Conservation (phyloP, 2,797 vertebrate genomes). For the Glossophaga mutica region DNA sequence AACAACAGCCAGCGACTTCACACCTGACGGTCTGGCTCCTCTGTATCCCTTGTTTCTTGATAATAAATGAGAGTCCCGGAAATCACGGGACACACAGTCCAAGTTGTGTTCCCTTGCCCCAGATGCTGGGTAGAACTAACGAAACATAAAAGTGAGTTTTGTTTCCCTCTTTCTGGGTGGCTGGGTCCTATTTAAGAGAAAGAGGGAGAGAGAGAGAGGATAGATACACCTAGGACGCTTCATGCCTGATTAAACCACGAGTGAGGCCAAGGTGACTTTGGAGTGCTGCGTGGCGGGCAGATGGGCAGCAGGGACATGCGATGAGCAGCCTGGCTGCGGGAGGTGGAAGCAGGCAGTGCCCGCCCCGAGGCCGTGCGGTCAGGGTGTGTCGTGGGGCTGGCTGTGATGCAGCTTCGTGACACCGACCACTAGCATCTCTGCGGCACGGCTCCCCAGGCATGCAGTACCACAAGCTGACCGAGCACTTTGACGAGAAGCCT, state of each 20-base stretch:
- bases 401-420: too few species aligned
- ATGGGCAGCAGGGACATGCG: background rate
- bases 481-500: slow-evolving; percentile 92
- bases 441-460: slow-evolving; percentile 81
- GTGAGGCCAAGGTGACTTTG: background rate
- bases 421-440: rapidly evolving
- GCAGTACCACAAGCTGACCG: slow-evolving; percentile 92
- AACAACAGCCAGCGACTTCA: background rate
- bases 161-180: background rate
- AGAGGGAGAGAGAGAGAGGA: too few species aligned
- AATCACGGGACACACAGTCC: background rate
- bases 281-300: background rate
- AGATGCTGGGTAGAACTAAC: background rate
- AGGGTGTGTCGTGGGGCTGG: background rate
- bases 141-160: background rate
- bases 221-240: background rate
- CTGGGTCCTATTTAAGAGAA: background rate
- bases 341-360: rapidly evolving
- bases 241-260: background rate
- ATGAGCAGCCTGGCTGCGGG: rapidly evolving
- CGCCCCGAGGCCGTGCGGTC: background rate
- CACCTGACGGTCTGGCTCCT: background rate
- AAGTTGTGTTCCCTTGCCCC: background rate
- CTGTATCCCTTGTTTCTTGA: background rate
- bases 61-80: background rate